Base-by-base conservation (phyloP, 1,140 invertebrate genomes). In the Microplitis demolitor region DNA sequence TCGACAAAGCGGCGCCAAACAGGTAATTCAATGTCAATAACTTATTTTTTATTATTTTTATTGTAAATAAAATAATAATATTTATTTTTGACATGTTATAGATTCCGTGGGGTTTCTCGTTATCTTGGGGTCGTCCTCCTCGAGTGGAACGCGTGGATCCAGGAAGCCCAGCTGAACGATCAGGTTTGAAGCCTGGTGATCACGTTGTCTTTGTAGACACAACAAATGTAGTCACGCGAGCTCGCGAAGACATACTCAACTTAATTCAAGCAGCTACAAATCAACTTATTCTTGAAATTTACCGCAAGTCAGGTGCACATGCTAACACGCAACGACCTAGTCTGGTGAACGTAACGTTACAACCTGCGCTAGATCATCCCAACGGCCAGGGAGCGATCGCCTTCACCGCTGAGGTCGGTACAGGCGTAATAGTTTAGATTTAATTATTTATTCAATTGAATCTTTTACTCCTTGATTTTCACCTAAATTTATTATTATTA, bases 81-180 rank as follows among this genome's bases (percentile, higher is more conserved):
- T 68, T 66, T 45, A 33, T 61, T 62, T 37, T 66, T 66, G 13
- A 58, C 35, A 11, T 39, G n/a, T 73, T 74, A 5, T 76, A 87
- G 85, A 62, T 85, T 33, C 80, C 86, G 75, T 87, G 86, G 86
- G 86, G 86, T 61, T 97, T 97, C 87, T 95, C 95, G 4, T 92
- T 97, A n/a, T 93, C 96, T 1, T 97, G 95, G 93, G 95, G 94
- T 3, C 92, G 95, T 79, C 96, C 96, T 14, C 95, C 92, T n/a
- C 90, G 94, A 9, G 92, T 97, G 24, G 95, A 97, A 80, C 87
- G 95, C 69, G 94, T 97, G 1, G 95, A 96, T 77, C 89, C 91
- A 0, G 92, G 93, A 5, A 89, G 93, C n/a, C 91, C 94, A 0
- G 95, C 94, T 4, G 94, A 95, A 64, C 88, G 91, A 2, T 92